These are phyloP conservation scores for Gymnothorax javanicus DNA, from an alignment of 2,797 vertebrate species.

Conservation along the genomic window DNA sequence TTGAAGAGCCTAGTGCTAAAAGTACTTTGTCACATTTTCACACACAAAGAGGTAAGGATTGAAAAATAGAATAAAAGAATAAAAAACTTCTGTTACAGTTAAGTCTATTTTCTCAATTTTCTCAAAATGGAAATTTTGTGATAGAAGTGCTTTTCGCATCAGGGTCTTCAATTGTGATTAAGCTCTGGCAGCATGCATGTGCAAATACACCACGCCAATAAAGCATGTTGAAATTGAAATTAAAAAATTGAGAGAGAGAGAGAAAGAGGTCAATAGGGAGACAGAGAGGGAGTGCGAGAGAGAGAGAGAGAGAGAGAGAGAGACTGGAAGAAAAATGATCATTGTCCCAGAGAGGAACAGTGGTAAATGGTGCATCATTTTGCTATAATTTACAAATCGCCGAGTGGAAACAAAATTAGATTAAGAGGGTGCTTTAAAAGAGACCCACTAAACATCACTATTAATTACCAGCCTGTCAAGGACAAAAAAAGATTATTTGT, in stretches of 20 bases:
- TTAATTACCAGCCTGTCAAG: slow-evolving; percentile 78
- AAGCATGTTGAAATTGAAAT: no score
- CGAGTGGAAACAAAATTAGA: slow-evolving; percentile 83
- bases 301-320: slow-evolving; percentile 51
- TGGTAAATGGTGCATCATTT: slow-evolving; percentile 79
- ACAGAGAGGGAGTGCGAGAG: slow-evolving; percentile 24
- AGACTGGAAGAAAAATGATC: slow-evolving; percentile 74
- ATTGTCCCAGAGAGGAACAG: slow-evolving; percentile 71
- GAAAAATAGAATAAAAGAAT: no score
- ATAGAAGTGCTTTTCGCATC: no score
- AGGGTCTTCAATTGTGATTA: no score
- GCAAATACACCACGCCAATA: no score
- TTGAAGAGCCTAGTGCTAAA: no score
- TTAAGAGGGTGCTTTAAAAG: slow-evolving; percentile 78
- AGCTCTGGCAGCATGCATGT: no score
- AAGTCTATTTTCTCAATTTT: no score
- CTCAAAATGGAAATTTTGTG: no score
- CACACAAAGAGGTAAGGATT: no score
- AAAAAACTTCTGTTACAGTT: no score
- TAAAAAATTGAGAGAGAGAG: slow-evolving; percentile 16
- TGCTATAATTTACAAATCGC: slow-evolving; percentile 81
- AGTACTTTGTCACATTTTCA: no score
- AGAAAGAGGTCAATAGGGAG: slow-evolving; percentile 48
- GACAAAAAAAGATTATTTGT: slow-evolving; percentile 72
- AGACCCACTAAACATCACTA: slow-evolving; percentile 80